Base-by-base conservation (phyloP, 2,113 vertebrate species). In the Pterocles burchelli region DNA sequence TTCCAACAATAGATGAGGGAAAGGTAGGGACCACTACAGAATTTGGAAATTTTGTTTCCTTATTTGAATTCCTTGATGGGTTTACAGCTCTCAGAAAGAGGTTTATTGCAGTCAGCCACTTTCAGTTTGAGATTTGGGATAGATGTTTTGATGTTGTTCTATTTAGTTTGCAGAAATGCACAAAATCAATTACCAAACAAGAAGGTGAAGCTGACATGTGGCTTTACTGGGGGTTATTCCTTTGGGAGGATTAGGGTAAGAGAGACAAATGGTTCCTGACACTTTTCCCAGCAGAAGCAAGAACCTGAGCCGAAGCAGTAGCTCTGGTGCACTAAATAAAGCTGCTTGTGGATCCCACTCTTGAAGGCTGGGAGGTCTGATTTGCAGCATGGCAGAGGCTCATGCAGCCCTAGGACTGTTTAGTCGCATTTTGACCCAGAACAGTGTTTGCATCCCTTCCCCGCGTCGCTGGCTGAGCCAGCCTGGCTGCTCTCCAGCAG, bases 401-500 rank as follows among this genome's bases (percentile, higher is more conserved):
- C 2, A 0, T 41, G 41, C 67, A 71, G 49, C 43, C 17, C 38
- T 20, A 29, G 45, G 51, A 13, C 38, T 13, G 3, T 19, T 9
- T 49, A 63, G 51, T 12, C 11, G 5, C 28, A 5, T 45, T n/a
- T 63, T 2, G 1, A 49, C 19, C 43, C 63, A 48, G 41, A 38
- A 38, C 2, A 11, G 20, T 0, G 0, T 71, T 75, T 63, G 18
- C n/a, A n/a, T 5, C 36, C 38, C 22, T 68, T 26, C 29, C 45
- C 19, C 16, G n/a, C 1, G 0, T 59, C 2, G 2, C 41, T 21
- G 59, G 62, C 45, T 75, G 67, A 79, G 68, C 24, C 2, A 0
- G 9, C 25, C 76, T 41, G 51, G 34, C 38, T 83, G 57, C 29
- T 71, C 22, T 62, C 33, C 2, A 3, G 33, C 7, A 46, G 45